A percentile compares a stretch with the other conserved stretches of the same genome.
Evolutionary conservation across 2,113 vertebrate species (phyloP).

Genomic region (Tinamus guttatus): DNA sequence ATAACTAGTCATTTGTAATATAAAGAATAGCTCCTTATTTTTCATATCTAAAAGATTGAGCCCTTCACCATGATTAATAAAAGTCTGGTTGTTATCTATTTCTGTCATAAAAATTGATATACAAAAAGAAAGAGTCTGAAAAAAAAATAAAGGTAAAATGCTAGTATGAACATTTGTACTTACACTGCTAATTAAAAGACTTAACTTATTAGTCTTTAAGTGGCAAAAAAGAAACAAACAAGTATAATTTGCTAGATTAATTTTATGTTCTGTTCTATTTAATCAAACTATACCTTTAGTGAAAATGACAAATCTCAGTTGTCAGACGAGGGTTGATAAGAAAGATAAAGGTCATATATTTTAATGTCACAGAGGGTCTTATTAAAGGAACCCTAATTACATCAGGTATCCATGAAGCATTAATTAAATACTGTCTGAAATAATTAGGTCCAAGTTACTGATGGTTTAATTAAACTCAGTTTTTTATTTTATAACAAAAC

Average conservation of each 20-base stretch:
- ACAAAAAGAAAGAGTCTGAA: constrained; percentile 82
- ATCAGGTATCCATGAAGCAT: constrained; percentile 96
- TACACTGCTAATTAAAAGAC: constrained; percentile 87
- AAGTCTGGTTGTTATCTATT: constrained; percentile 86
- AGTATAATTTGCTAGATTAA: constrained; percentile 95
- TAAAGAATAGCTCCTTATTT: constrained; percentile 72
- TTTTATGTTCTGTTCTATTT: constrained; percentile 86
- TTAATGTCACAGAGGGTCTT: constrained; percentile 92
- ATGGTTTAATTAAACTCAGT: constrained; percentile 93
- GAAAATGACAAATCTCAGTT: constrained; percentile 95
- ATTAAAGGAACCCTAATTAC: constrained; percentile 97
- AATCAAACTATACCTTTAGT: constrained; percentile 86
- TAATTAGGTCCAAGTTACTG: constrained; percentile 96
- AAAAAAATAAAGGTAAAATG: constrained; percentile 85
- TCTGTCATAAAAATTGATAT: constrained; percentile 86
- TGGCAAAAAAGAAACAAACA: constrained; percentile 92
- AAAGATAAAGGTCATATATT: constrained; percentile 97
- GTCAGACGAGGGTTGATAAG: constrained; percentile 89
- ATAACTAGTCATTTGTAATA: constrained; percentile 53
- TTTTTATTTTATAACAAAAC: constrained; percentile 89
- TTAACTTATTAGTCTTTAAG: constrained; percentile 88
- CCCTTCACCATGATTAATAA: constrained; percentile 88
- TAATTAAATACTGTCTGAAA: constrained; percentile 98
- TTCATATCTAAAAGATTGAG: constrained; percentile 75
- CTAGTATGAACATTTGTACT: constrained; percentile 76